phyloP scores from a whole-genome alignment of 2,797 vertebrate species.

The Semotilus atromaculatus region DNA sequence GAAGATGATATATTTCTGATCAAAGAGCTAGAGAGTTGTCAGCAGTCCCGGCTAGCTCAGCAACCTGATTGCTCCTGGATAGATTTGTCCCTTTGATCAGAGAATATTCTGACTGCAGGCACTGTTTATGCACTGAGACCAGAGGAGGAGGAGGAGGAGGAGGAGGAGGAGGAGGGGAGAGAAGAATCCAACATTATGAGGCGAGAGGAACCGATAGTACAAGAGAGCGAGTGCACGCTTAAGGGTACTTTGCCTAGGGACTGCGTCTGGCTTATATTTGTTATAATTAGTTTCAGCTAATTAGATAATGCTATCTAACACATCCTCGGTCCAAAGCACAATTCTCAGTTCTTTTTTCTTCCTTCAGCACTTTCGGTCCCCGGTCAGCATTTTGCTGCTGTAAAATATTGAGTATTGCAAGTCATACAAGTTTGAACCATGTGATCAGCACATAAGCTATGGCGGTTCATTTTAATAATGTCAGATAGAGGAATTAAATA shows the following conservation, averaged over 20 bases:
- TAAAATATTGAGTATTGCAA: slow-evolving; percentile 11
- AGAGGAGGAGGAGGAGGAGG: slow-evolving; percentile 53
- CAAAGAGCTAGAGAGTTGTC: slow-evolving; percentile 86
- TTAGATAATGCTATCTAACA: slow-evolving; percentile 75
- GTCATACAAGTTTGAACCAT: slow-evolving; percentile 24
- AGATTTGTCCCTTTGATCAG: slow-evolving; percentile 88
- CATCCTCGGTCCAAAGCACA: slow-evolving; percentile 65
- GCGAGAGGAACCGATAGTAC: slow-evolving; percentile 23
- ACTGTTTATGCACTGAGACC: slow-evolving; percentile 83
- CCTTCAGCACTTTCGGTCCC: slow-evolving; percentile 21
- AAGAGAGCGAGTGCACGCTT: slow-evolving; percentile 48
- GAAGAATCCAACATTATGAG: slow-evolving; percentile 50
- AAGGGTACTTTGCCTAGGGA: slow-evolving; percentile 67
- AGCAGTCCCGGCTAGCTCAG: slow-evolving; percentile 79
- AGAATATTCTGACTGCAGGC: slow-evolving; percentile 76
- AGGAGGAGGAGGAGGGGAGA: slow-evolving; percentile 44
- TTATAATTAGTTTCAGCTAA: slow-evolving; percentile 81
- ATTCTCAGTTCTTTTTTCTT: slow-evolving; percentile 60
- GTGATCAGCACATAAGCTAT: neutral
- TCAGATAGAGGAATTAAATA: neutral
- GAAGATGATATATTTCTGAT: slow-evolving; percentile 89
- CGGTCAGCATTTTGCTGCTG: slow-evolving; percentile 8
- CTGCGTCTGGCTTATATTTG: slow-evolving; percentile 73
- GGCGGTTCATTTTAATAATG: neutral
- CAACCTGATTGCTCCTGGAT: slow-evolving; percentile 84